Percentiles rank a stretch among this genome's conserved stretches.
Conservation (phyloP, 2,797 vertebrate genomes). For the Emys orbicularis region DNA sequence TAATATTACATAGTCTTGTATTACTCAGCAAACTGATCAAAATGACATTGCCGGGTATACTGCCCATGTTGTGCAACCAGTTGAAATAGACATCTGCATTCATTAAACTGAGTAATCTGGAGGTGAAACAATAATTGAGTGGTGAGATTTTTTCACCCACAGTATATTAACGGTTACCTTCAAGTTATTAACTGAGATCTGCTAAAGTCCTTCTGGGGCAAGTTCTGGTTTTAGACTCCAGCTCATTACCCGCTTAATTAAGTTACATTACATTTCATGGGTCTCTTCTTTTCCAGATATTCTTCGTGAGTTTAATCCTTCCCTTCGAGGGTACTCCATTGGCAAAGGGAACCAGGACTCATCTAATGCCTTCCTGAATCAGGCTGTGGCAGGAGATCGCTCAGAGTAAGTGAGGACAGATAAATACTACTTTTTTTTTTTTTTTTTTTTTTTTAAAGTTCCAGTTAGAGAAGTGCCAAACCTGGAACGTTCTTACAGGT, state of each 20-base stretch:
- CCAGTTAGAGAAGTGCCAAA: background rate
- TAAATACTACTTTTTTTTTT: background rate
- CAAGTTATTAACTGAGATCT: background rate
- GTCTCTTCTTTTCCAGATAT: conserved; percentile 79
- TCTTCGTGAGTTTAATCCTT: conserved; percentile 82
- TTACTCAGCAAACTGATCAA: background rate
- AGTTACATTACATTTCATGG: conserved; percentile 13
- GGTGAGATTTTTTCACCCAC: background rate
- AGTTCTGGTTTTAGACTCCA: background rate
- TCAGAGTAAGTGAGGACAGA: conserved; percentile 70
- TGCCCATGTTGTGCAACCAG: background rate
- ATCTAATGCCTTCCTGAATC: conserved; percentile 74
- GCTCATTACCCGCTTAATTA: background rate
- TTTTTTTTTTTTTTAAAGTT: conserved; percentile 2
- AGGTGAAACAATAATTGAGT: background rate
- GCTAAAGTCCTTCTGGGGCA: background rate
- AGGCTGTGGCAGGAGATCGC: conserved; percentile 73
- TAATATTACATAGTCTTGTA: background rate
- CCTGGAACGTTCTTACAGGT: background rate
- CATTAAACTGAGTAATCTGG: background rate
- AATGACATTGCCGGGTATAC: background rate
- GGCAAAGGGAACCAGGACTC: conserved; percentile 67
- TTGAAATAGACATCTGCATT: background rate
- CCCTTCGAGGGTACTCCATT: conserved; percentile 78
- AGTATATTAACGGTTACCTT: background rate